A percentile compares a stretch with the other conserved stretches of the same genome.
Evolutionary conservation across 2,113 vertebrate genomes (phyloP).

Genomic region (Glaucidium brasilianum): DNA sequence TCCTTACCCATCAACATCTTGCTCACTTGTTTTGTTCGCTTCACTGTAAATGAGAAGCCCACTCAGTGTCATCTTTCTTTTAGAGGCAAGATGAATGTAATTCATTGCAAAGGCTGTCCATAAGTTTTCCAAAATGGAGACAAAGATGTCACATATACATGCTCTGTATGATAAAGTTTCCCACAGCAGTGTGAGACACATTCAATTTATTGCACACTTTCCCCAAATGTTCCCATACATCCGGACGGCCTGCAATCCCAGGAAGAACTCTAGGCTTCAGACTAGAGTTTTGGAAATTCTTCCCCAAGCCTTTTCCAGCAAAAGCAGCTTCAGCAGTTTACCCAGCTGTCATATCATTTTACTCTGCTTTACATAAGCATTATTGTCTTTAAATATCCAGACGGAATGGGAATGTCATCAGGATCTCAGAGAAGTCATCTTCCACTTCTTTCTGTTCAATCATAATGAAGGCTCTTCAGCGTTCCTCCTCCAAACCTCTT

Average conservation of each 20-base stretch:
- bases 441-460: constrained; percentile 67
- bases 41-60: not conserved
- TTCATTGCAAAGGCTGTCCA: constrained; percentile 12
- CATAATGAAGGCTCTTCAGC: constrained; percentile 90
- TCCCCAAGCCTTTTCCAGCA: not conserved
- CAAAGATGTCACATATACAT: not conserved
- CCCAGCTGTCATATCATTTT: not conserved
- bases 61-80: constrained; percentile 15
- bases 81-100: constrained; percentile 19
- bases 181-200: constrained; percentile 3
- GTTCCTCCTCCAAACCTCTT: constrained; percentile 85
- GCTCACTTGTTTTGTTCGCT: not conserved
- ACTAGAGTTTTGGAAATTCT: not conserved
- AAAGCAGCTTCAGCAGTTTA: not conserved
- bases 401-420: not conserved
- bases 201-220: constrained; percentile 34
- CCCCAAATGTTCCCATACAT: constrained; percentile 35
- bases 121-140: constrained; percentile 27
- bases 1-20: not conserved
- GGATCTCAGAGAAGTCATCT: not conserved
- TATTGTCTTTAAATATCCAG: not conserved
- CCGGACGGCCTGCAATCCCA: constrained; percentile 5
- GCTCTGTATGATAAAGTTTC: constrained; percentile 12
- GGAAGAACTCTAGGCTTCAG: not conserved
- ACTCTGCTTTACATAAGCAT: not conserved